A percentile compares a stretch with the other conserved stretches of the same genome.
These are phyloP conservation scores for Embiotoca jacksoni DNA, from an alignment of 2,113 vertebrate genomes.

Conservation along the genomic window DNA sequence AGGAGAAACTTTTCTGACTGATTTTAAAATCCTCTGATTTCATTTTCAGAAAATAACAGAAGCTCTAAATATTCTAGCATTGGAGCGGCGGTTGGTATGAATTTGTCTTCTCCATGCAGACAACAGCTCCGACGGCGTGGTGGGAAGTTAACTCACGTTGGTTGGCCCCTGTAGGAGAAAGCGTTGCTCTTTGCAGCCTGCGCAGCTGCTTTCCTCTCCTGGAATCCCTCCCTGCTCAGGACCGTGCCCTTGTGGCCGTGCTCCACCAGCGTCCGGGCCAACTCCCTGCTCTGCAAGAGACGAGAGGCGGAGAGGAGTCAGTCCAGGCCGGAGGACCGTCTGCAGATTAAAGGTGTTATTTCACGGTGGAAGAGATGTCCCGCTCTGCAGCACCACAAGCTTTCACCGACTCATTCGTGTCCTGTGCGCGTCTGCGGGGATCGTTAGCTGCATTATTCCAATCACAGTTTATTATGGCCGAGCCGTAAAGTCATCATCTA, in stretches of 20 bases:
- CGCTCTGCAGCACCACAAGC: slow-evolving; percentile 6
- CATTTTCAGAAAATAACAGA: slow-evolving; percentile 5
- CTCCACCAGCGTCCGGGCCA: slow-evolving; percentile 89
- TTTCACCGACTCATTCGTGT: slow-evolving; percentile 10
- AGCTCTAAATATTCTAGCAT: neutral
- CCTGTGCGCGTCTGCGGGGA: slow-evolving; percentile 4
- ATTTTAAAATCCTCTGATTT: slow-evolving; percentile 18
- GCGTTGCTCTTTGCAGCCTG: slow-evolving; percentile 61
- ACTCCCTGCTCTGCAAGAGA: slow-evolving; percentile 81
- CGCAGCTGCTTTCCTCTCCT: slow-evolving; percentile 85
- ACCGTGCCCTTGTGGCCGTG: slow-evolving; percentile 86
- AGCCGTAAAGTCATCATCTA: slow-evolving; percentile 65
- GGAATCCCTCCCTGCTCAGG: slow-evolving; percentile 87
- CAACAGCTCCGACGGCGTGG: too few relatives aligned
- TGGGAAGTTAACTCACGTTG: slow-evolving; percentile 81
- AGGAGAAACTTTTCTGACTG: neutral
- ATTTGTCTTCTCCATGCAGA: neutral
- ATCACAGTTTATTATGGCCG: slow-evolving; percentile 41
- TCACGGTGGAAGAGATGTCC: neutral
- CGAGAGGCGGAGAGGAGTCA: slow-evolving; percentile 49
- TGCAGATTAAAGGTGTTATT: slow-evolving; percentile 12
- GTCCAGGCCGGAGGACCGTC: slow-evolving; percentile 35
- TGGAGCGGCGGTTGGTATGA: slow-evolving; percentile 17
- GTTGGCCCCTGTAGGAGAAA: slow-evolving; percentile 77
- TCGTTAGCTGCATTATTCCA: slow-evolving; percentile 40